phyloP scores from a whole-genome alignment of 2,113 vertebrate species.

The Platycercus adscitus region DNA sequence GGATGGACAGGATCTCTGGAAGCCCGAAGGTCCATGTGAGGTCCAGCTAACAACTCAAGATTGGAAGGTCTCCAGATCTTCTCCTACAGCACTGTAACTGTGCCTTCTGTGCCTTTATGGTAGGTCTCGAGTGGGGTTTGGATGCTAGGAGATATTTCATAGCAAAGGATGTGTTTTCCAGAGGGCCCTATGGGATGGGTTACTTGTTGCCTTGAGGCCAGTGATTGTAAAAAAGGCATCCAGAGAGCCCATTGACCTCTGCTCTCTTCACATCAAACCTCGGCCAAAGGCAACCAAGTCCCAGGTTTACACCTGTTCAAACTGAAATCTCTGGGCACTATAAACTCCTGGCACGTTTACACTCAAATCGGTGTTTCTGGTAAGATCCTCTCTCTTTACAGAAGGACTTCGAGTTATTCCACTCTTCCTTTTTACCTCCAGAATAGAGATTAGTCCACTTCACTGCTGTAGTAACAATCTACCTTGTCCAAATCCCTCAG shows the following conservation, averaged over 20 bases:
- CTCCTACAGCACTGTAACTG: accelerated
- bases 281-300: background rate
- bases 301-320: background rate
- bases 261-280: background rate
- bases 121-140: background rate
- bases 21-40: background rate
- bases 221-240: background rate
- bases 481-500: background rate
- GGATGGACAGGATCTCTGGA: background rate
- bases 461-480: background rate
- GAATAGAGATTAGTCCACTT: background rate
- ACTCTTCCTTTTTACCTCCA: background rate
- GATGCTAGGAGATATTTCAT: background rate
- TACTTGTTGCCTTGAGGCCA: background rate
- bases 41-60: accelerated
- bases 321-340: background rate
- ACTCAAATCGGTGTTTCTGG: background rate
- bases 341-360: background rate
- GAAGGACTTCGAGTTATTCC: background rate
- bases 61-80: background rate
- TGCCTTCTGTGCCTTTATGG: background rate
- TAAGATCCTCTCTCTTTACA: background rate
- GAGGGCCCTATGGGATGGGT: background rate
- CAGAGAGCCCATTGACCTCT: background rate
- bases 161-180: background rate